Evolutionary conservation across 1,140 invertebrate species (phyloP).

Genomic region (Calycopis cecrops): DNA sequence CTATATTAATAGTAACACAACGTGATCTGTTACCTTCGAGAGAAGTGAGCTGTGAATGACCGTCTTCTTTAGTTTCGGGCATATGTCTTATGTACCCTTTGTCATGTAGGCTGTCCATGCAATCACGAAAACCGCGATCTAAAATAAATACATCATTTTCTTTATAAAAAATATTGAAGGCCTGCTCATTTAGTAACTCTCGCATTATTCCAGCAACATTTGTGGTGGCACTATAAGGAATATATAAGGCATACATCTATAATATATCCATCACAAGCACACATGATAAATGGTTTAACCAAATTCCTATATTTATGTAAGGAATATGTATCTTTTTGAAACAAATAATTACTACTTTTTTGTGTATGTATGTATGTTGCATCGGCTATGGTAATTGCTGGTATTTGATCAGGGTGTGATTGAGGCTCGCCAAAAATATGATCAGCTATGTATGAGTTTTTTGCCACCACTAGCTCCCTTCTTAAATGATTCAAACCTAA

Average conservation of each 20-base stretch:
- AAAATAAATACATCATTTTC: no score
- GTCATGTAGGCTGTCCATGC: conserved; percentile 24
- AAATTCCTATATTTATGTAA: conserved; percentile 12
- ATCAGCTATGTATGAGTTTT: conserved; percentile 24
- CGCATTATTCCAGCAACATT: conserved; percentile 19
- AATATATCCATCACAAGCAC: no score
- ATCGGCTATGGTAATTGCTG: conserved; percentile 24
- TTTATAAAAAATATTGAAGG: conserved; percentile 12
- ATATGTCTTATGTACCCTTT: conserved; percentile 23
- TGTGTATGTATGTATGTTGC: conserved; percentile 19
- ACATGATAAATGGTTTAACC: conserved; percentile 25
- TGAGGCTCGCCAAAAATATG: conserved; percentile 26
- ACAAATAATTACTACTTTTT: no score
- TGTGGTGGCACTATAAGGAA: conserved; percentile 20
- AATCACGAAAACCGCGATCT: no score
- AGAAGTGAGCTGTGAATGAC: conserved; percentile 29
- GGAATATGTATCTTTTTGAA: no score
- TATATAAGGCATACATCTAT: conserved; percentile 26
- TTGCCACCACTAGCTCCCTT: conserved; percentile 22
- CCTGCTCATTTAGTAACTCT: not conserved
- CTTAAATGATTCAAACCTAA: conserved; percentile 23
- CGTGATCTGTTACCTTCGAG: conserved; percentile 24
- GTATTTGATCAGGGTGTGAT: conserved; percentile 10
- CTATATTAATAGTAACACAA: conserved; percentile 4
- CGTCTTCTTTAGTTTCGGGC: conserved; percentile 23